Evolutionary conservation across 2,113 vertebrate species (phyloP).

Genomic region (Brienomyrus longianalis): DNA sequence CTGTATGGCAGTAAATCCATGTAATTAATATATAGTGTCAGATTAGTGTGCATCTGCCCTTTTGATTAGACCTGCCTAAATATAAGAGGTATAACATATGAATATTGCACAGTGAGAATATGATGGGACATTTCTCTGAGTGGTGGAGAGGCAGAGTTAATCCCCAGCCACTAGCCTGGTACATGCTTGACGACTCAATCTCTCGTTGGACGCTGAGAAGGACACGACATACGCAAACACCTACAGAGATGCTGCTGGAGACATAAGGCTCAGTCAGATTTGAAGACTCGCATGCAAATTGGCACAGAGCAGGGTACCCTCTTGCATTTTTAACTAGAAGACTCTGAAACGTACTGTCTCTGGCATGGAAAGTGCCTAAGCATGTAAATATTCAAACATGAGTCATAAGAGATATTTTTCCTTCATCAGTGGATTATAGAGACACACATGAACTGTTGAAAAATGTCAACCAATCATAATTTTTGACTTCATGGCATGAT

Average conservation of each 20-base stretch:
- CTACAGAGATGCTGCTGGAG: neutral
- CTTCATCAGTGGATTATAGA: neutral
- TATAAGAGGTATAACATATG: neutral
- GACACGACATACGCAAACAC: neutral
- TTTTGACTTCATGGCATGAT: neutral
- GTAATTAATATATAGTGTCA: neutral
- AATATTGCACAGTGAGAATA: neutral
- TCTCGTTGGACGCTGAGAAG: neutral
- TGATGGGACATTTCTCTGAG: neutral
- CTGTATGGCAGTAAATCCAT: neutral
- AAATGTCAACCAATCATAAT: neutral
- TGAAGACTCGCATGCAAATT: neutral
- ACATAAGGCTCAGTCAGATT: neutral
- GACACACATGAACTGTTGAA: neutral
- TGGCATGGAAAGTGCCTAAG: neutral
- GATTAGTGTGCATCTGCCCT: neutral
- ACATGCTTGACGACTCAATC: neutral
- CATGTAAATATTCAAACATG: neutral
- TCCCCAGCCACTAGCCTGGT: neutral
- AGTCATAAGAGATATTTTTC: neutral
- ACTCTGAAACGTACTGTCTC: neutral
- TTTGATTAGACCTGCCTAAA: neutral
- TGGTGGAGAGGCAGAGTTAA: neutral
- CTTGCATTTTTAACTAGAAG: neutral
- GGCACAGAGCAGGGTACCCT: neutral